Evolutionary conservation across 1,140 invertebrate genomes (phyloP).

Genomic region (Ericerus pela): DNA sequence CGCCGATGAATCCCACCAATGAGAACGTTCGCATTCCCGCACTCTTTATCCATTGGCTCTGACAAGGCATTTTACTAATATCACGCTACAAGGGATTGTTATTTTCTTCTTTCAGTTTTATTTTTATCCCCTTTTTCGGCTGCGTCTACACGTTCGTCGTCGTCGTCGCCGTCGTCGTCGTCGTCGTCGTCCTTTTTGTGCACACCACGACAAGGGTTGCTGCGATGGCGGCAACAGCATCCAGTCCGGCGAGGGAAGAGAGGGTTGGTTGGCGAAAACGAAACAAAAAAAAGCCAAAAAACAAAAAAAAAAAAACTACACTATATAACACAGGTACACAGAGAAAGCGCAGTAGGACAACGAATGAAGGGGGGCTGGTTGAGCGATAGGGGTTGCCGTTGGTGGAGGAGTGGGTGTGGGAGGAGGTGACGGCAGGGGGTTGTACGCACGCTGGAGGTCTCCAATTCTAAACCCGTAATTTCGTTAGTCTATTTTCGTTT

Average conservation of each 20-base stretch:
- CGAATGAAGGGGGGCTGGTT: no score
- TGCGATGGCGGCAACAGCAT: no score
- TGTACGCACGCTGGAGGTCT: slow-evolving; percentile 19
- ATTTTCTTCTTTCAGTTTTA: slow-evolving; percentile 14
- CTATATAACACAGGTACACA: no score
- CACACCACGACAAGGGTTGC: no score
- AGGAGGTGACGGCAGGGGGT: slow-evolving; percentile 10
- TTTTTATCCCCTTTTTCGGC: slow-evolving; percentile 10
- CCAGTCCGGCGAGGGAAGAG: no score
- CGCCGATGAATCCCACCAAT: slow-evolving; percentile 5
- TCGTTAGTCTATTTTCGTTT: slow-evolving; percentile 27
- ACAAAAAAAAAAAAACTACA: no score
- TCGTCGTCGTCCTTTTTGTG: no score
- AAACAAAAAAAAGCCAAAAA: no score
- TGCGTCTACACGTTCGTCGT: background rate
- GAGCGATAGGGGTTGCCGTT: no score
- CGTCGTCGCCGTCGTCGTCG: no score
- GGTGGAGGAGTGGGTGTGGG: background rate
- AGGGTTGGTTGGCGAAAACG: no score
- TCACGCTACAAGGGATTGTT: slow-evolving; percentile 8
- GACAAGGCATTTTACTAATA: slow-evolving; percentile 11
- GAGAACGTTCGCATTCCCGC: background rate
- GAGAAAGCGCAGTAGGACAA: no score
- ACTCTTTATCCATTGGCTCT: slow-evolving; percentile 5
- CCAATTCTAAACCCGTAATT: slow-evolving; percentile 23